Conservation (phyloP, 2,113 vertebrate species). For the Calonectris borealis region DNA sequence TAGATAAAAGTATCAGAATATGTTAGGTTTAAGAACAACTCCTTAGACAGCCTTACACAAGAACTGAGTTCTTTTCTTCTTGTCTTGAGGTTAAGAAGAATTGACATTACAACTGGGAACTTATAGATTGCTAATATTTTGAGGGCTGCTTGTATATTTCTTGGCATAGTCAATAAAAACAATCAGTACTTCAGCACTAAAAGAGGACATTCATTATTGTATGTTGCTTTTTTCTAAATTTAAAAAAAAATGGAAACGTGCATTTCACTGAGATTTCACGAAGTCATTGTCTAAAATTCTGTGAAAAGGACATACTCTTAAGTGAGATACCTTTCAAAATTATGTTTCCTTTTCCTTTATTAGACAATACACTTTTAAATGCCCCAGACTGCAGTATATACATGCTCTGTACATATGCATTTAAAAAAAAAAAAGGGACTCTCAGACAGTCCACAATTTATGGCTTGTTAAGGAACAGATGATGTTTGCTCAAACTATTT, state of each 20-base stretch:
- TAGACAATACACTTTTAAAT: not conserved
- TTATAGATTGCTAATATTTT: not conserved
- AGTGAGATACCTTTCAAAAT: not conserved
- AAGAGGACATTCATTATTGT: not conserved
- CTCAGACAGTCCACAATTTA: not conserved
- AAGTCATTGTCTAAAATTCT: not conserved
- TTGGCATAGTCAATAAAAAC: not conserved
- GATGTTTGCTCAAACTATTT: not conserved
- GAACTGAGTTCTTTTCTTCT: not conserved
- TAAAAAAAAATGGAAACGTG: not conserved
- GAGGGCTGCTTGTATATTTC: not conserved
- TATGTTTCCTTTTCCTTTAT: not conserved
- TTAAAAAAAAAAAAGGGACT: not conserved
- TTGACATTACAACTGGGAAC: not conserved
- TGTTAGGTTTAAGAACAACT: not conserved
- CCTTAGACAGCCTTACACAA: not conserved
- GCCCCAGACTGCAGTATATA: not conserved
- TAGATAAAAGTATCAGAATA: not conserved
- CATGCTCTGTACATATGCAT: not conserved
- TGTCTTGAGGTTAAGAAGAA: not conserved
- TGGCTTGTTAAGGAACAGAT: not conserved
- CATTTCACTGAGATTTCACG: not conserved
- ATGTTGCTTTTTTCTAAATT: not conserved
- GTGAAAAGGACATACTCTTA: not conserved
- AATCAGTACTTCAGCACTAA: not conserved